These are phyloP conservation scores for Clitarchus hookeri DNA, from an alignment of 2,888 invertebrate genomes.

Conservation along the genomic window DNA sequence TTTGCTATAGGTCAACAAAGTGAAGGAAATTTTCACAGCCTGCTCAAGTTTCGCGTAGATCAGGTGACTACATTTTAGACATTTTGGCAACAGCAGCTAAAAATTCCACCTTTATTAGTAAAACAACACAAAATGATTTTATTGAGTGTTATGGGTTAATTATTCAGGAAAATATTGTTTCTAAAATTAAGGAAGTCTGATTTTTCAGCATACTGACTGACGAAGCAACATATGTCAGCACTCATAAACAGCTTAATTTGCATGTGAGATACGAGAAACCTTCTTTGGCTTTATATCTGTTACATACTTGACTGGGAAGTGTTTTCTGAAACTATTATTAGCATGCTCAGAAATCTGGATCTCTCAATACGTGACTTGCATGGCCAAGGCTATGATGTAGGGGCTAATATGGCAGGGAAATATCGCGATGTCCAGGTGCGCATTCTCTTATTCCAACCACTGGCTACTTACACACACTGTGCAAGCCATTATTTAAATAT, in stretches of 20 bases:
- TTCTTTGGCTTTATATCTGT: neutral
- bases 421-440: neutral
- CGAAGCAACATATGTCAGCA: neutral
- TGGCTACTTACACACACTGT: neutral
- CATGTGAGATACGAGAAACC: neutral
- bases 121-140: neutral
- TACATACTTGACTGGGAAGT: neutral
- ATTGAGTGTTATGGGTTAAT: neutral
- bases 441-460: neutral
- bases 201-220: neutral
- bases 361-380: neutral
- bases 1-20: neutral
- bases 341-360: neutral
- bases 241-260: neutral
- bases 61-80: neutral
- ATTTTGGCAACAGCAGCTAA: neutral
- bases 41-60: neutral
- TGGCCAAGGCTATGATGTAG: neutral
- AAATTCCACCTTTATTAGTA: neutral
- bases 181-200: neutral
- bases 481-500: neutral
- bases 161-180: neutral
- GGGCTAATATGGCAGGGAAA: neutral
- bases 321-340: neutral
- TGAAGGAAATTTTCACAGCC: neutral